These are phyloP conservation scores for Drosophila tanythrix DNA, from an alignment of 2,888 invertebrate genomes.

Conservation along the genomic window DNA sequence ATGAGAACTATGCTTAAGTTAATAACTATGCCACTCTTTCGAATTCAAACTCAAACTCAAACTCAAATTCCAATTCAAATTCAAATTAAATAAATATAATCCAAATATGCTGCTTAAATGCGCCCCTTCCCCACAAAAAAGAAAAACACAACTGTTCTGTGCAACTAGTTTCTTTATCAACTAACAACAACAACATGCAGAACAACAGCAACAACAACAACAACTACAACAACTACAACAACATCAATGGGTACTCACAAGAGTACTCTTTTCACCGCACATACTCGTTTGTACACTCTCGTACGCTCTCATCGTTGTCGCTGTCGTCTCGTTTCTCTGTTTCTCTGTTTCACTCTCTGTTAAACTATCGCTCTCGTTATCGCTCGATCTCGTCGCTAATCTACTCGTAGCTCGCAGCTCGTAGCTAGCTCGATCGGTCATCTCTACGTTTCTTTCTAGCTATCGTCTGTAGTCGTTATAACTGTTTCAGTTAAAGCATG, in stretches of 20 bases:
- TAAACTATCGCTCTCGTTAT: constrained; percentile 45
- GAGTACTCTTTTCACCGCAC: constrained; percentile 33
- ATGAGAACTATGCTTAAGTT: constrained; percentile 64
- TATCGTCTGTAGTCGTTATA: constrained; percentile 52
- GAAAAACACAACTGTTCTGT: constrained; percentile 10
- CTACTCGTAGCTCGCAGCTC: constrained; percentile 26
- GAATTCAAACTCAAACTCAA: constrained; percentile 45
- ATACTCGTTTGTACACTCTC: constrained; percentile 1
- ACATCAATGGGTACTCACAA: constrained; percentile 34
- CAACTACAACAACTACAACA: constrained; percentile 29
- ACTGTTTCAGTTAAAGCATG: constrained; percentile 52
- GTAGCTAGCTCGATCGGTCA: constrained; percentile 46
- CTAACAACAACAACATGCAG: constrained; percentile 24
- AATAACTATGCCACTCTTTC: constrained; percentile 57
- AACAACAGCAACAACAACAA: constrained; percentile 32
- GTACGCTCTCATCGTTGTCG: constrained; percentile 51
- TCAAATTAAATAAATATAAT: constrained; percentile 64
- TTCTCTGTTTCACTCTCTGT: constrained; percentile 32
- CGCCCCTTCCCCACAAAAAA: background rate
- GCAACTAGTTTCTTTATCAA: constrained; percentile 11
- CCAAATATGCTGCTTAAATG: constrained; percentile 60
- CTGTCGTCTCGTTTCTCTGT: constrained; percentile 43
- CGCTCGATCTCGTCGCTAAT: constrained; percentile 42
- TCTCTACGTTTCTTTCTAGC: constrained; percentile 58
- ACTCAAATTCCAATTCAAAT: constrained; percentile 46